phyloP scores from a whole-genome alignment of 2,113 vertebrate genomes.

The Gymnocephalus cernua region DNA sequence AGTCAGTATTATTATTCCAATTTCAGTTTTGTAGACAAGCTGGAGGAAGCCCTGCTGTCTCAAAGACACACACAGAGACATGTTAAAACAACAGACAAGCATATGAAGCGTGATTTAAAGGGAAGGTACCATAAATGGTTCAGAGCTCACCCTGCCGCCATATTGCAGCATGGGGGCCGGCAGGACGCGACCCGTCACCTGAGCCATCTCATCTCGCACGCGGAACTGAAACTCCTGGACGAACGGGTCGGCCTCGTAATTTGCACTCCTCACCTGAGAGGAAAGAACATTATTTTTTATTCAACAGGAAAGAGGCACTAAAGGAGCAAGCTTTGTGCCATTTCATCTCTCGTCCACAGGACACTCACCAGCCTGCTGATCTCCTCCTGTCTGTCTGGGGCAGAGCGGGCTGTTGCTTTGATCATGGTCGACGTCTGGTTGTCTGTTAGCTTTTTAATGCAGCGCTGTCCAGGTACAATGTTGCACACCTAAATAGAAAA shows the following conservation, averaged over 20 bases:
- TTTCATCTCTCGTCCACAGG: neutral
- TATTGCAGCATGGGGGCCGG: constrained; percentile 98
- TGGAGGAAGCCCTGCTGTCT: constrained; percentile 13
- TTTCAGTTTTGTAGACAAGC: neutral
- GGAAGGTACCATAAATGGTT: constrained; percentile 82
- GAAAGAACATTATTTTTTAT: neutral
- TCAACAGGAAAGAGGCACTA: neutral
- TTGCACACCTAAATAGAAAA: constrained; percentile 90
- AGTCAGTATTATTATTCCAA: neutral
- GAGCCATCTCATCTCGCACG: constrained; percentile 96
- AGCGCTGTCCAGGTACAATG: constrained; percentile 94
- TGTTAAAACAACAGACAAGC: constrained; percentile 22
- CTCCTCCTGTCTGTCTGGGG: constrained; percentile 95
- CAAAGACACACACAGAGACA: constrained; percentile 24
- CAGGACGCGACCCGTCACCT: constrained; percentile 95
- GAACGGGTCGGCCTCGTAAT: constrained; percentile 94
- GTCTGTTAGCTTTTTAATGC: constrained; percentile 97
- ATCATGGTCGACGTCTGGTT: constrained; percentile 99
- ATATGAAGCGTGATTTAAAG: constrained; percentile 74
- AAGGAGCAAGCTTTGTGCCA: neutral
- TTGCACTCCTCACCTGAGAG: constrained; percentile 93
- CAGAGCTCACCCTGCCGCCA: constrained; percentile 93
- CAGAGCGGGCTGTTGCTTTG: constrained; percentile 96
- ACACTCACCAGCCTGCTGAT: constrained; percentile 94
- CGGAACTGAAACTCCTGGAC: constrained; percentile 98